Percentiles rank a stretch among this genome's conserved stretches.
These are phyloP conservation scores for Sialis fuliginosa DNA, from an alignment of 2,888 invertebrate genomes.

Conservation along the genomic window DNA sequence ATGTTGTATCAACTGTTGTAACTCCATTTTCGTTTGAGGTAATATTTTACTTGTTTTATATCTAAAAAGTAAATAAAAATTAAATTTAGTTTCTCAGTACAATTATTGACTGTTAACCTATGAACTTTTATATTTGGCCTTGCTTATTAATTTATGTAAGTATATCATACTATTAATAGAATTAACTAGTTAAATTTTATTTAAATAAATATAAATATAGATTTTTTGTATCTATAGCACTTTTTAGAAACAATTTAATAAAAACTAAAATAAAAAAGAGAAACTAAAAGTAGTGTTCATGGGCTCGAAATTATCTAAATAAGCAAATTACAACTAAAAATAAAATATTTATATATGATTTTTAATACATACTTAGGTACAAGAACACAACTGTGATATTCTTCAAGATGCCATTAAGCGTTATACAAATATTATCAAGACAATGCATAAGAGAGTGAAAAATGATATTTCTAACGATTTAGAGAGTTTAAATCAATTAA, in stretches of 20 bases:
- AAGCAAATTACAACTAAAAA: no score
- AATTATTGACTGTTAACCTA: no score
- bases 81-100: no score
- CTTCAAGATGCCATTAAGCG: conserved; percentile 34
- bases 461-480: conserved; percentile 15
- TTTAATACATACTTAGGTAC: conserved; percentile 17
- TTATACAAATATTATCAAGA: conserved; percentile 29
- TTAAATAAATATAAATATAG: no score
- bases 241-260: conserved; percentile 11
- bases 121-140: no score
- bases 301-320: not conserved
- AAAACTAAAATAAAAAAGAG: conserved; percentile 16
- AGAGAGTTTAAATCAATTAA: conserved; percentile 29
- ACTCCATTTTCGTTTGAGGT: conserved; percentile 29
- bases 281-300: not conserved
- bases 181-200: no score
- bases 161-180: no score
- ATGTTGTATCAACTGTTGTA: no score
- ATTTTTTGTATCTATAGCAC: no score
- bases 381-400: conserved; percentile 31
- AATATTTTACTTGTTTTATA: no score
- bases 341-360: not conserved
- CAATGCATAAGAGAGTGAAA: conserved; percentile 8
- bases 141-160: no score
- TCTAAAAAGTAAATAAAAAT: no score